Evolutionary conservation across 2,888 invertebrate genomes (phyloP).

Genomic region (Barypeithes pellucidus): DNA sequence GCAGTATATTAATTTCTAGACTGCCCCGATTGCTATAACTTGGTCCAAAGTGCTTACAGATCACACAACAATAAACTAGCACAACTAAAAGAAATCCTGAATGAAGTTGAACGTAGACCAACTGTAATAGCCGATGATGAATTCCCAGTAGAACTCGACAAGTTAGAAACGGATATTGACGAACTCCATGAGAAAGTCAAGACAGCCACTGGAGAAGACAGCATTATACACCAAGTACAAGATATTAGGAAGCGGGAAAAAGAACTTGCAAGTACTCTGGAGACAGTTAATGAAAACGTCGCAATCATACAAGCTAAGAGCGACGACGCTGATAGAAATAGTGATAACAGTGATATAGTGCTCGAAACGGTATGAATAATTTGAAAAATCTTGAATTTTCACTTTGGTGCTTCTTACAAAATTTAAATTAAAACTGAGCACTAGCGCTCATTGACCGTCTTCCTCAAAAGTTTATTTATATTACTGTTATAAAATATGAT

Average conservation of each 20-base stretch:
- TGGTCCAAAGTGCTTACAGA: constrained; percentile 91
- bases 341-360: constrained; percentile 77
- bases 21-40: constrained; percentile 96
- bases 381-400: too few species aligned
- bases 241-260: constrained; percentile 81
- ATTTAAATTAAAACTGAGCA: too few species aligned
- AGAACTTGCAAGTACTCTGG: constrained; percentile 76
- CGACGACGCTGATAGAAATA: constrained; percentile 75
- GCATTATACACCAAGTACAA: constrained; percentile 79
- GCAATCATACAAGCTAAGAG: constrained; percentile 54
- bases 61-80: constrained; percentile 82
- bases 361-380: constrained; percentile 66
- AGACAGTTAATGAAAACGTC: constrained; percentile 70
- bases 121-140: constrained; percentile 93
- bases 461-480: too few species aligned
- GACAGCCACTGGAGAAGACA: constrained; percentile 78
- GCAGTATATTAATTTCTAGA: constrained; percentile 71
- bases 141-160: constrained; percentile 88
- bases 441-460: too few species aligned
- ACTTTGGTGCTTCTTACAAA: too few species aligned
- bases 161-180: constrained; percentile 85
- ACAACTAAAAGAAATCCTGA: constrained; percentile 83
- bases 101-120: constrained; percentile 93
- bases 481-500: too few species aligned
- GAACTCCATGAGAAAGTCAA: constrained; percentile 84